Percentiles rank a stretch among this genome's conserved stretches.
phyloP scores from a whole-genome alignment of 1,140 invertebrate species.

The Drosophila ironensis region DNA sequence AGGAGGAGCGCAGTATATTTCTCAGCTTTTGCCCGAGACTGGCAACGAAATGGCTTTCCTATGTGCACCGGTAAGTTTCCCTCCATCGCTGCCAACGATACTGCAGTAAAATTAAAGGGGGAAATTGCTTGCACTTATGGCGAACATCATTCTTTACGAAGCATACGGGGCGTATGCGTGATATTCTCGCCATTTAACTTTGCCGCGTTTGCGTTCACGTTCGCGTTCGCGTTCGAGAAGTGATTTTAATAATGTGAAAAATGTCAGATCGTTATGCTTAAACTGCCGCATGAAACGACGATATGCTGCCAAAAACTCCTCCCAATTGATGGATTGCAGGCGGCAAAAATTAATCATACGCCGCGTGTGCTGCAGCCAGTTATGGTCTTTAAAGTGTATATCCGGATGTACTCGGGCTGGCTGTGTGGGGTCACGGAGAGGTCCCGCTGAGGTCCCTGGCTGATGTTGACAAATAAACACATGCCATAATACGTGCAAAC shows the following conservation, averaged over 20 bases:
- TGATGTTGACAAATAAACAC: slow-evolving; percentile 71
- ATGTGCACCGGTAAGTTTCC: slow-evolving; percentile 58
- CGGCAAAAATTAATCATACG: slow-evolving; percentile 67
- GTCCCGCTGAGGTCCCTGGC: too few species aligned
- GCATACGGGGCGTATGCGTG: slow-evolving; percentile 44
- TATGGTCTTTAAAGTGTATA: slow-evolving; percentile 43
- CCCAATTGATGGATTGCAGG: slow-evolving; percentile 44
- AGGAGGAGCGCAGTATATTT: slow-evolving; percentile 48
- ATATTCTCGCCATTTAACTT: slow-evolving; percentile 55
- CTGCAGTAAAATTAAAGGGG: slow-evolving; percentile 36
- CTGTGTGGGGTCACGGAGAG: too few species aligned
- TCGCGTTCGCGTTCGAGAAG: slow-evolving; percentile 33
- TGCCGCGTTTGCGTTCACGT: slow-evolving; percentile 25
- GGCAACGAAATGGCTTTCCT: slow-evolving; percentile 75
- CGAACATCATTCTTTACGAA: slow-evolving; percentile 32
- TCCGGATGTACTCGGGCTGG: background rate
- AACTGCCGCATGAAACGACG: slow-evolving; percentile 53
- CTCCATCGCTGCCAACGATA: background rate
- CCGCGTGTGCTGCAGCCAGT: slow-evolving; percentile 44
- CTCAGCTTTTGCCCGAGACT: slow-evolving; percentile 52
- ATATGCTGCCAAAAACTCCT: slow-evolving; percentile 24
- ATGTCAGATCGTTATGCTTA: slow-evolving; percentile 53
- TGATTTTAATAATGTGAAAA: slow-evolving; percentile 77
- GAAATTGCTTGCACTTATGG: slow-evolving; percentile 31
- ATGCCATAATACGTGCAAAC: slow-evolving; percentile 68